These are phyloP conservation scores for Drosophila littoralis DNA, from an alignment of 1,140 invertebrate genomes.

Conservation along the genomic window DNA sequence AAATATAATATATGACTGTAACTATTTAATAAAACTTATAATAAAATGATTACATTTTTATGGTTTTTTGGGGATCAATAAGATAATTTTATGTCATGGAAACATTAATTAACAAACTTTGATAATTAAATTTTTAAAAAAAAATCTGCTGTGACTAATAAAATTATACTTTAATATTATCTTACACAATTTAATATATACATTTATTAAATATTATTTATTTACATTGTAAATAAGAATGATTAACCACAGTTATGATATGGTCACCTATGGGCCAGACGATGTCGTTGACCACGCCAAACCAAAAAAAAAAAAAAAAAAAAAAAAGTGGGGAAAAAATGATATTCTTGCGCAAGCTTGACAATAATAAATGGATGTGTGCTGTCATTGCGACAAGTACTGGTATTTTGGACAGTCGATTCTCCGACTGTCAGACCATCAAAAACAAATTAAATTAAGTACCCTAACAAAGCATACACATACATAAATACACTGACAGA, in stretches of 20 bases:
- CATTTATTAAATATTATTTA: too few relatives aligned
- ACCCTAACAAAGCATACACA: slow-evolving; percentile 15
- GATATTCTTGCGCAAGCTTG: slow-evolving; percentile 60
- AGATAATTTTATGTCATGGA: too few relatives aligned
- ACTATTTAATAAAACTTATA: too few relatives aligned
- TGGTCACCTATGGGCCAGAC: slow-evolving; percentile 3
- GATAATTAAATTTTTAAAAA: too few relatives aligned
- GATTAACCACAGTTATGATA: slow-evolving; percentile 12
- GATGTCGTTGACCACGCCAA: slow-evolving; percentile 40
- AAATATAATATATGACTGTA: too few relatives aligned
- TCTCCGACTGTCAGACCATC: slow-evolving; percentile 44
- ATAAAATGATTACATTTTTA: too few relatives aligned
- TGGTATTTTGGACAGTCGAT: slow-evolving; percentile 28
- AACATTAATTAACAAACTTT: too few relatives aligned
- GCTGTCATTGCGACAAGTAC: slow-evolving; percentile 55
- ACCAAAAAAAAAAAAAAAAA: slow-evolving; percentile 3
- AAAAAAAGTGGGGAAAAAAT: slow-evolving; percentile 41
- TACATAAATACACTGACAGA: not conserved
- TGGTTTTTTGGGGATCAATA: too few relatives aligned
- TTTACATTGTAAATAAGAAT: too few relatives aligned
- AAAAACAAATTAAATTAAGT: slow-evolving; percentile 64
- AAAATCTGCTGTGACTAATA: too few relatives aligned
- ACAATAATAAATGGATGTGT: slow-evolving; percentile 65
- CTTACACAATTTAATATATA: too few relatives aligned
- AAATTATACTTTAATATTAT: too few relatives aligned